phyloP scores from a whole-genome alignment of 2,888 invertebrate species.

The Parapristionchus giblindavisi region DNA sequence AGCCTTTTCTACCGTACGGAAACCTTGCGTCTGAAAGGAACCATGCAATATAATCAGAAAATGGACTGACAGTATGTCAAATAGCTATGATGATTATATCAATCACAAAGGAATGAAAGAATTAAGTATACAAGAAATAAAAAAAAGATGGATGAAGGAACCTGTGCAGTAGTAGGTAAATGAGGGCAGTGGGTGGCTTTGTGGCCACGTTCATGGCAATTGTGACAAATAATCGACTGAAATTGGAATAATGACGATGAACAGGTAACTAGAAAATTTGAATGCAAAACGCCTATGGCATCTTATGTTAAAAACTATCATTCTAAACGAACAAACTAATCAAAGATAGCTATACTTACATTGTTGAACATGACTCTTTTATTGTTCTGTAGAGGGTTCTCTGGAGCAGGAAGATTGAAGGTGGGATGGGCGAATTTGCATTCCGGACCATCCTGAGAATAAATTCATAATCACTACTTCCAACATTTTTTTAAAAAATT shows the following conservation, averaged over 20 bases:
- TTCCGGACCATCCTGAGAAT: constrained; percentile 78
- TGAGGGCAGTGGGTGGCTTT: constrained; percentile 92
- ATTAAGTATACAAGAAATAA: neutral
- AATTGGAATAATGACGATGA: neutral
- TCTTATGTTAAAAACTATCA: too few relatives aligned
- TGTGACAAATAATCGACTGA: constrained; percentile 82
- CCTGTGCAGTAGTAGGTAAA: constrained; percentile 75
- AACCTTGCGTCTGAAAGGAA: constrained; percentile 26
- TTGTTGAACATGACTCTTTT: constrained; percentile 28
- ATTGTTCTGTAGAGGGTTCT: constrained; percentile 45
- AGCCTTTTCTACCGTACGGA: constrained; percentile 35
- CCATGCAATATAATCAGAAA: neutral
- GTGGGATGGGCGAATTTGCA: constrained; percentile 91
- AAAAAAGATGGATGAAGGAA: constrained; percentile 9
- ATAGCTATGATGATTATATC: neutral
- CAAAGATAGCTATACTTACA: neutral
- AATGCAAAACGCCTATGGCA: too few relatives aligned
- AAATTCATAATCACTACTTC: constrained; percentile 71
- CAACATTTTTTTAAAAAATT: neutral
- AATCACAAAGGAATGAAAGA: neutral
- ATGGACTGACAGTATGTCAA: neutral
- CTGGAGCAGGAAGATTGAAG: constrained; percentile 63
- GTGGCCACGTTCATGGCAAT: constrained; percentile 94
- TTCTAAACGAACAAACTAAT: neutral
- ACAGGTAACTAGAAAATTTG: neutral